These are phyloP conservation scores for Cartodere bifasciata DNA, from an alignment of 2,888 invertebrate species.

Conservation along the genomic window DNA sequence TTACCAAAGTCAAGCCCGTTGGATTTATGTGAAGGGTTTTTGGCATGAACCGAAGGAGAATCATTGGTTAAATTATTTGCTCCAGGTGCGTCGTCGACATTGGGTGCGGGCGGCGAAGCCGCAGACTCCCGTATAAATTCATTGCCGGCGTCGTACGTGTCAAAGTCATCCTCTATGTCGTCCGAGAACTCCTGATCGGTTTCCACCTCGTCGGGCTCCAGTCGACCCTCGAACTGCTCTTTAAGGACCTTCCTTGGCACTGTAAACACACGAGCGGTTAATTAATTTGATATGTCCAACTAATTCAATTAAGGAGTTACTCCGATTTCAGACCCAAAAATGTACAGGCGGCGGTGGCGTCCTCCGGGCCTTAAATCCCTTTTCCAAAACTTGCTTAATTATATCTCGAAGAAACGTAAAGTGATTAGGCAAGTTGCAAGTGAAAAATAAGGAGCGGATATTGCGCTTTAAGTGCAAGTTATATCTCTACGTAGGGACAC, in stretches of 20 bases:
- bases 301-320: no score
- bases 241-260: slow-evolving; percentile 74
- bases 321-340: no score
- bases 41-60: slow-evolving; percentile 22
- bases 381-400: no score
- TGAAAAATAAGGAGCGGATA: no score
- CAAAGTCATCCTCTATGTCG: slow-evolving; percentile 38
- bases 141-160: slow-evolving; percentile 36
- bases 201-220: slow-evolving; percentile 62
- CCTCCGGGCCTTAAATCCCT: no score
- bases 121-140: slow-evolving; percentile 45
- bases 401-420: no score
- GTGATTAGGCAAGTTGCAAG: no score
- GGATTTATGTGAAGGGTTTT: slow-evolving; percentile 26
- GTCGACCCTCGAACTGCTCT: slow-evolving; percentile 66
- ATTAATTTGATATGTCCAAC: no score
- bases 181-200: slow-evolving; percentile 33
- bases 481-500: no score
- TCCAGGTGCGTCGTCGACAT: slow-evolving; percentile 35
- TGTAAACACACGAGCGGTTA: slow-evolving; percentile 36
- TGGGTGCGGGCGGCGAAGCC: slow-evolving; percentile 43
- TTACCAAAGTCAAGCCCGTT: slow-evolving; percentile 29
- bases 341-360: no score
- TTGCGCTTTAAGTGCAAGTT: no score
- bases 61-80: slow-evolving; percentile 30